Evolutionary conservation across 2,888 invertebrate genomes (phyloP).

Genomic region (Tolmerus cingulatus): DNA sequence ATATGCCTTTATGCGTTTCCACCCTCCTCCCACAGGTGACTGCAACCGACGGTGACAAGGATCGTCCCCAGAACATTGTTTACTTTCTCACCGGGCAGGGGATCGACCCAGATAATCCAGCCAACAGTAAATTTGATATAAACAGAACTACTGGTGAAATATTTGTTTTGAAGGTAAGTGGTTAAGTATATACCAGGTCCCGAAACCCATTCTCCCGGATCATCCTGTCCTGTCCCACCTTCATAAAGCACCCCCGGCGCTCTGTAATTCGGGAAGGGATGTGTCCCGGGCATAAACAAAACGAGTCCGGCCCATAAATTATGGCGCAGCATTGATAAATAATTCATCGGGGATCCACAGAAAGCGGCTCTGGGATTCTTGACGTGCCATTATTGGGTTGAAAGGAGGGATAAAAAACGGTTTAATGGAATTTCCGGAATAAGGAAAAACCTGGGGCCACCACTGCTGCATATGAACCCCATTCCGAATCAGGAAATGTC

Average conservation of each 20-base stretch:
- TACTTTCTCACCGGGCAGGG: slow-evolving; percentile 96
- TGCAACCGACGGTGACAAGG: slow-evolving; percentile 95
- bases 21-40: slow-evolving; percentile 75
- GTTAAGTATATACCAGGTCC: neutral
- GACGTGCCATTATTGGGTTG: neutral
- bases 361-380: neutral
- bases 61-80: slow-evolving; percentile 92
- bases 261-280: neutral
- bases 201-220: neutral
- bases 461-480: neutral
- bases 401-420: slow-evolving; percentile 2
- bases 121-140: slow-evolving; percentile 96
- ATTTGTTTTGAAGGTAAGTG: slow-evolving; percentile 87
- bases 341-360: neutral
- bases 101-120: slow-evolving; percentile 93
- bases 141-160: slow-evolving; percentile 95
- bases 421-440: slow-evolving; percentile 13
- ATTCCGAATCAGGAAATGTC: neutral
- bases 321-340: neutral
- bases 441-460: neutral
- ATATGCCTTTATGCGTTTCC: slow-evolving; percentile 28
- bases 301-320: neutral
- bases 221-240: neutral
- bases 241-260: neutral
- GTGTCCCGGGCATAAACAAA: neutral